Evolutionary conservation across 2,888 invertebrate species (phyloP).

Genomic region (Ptychoptera albimana): DNA sequence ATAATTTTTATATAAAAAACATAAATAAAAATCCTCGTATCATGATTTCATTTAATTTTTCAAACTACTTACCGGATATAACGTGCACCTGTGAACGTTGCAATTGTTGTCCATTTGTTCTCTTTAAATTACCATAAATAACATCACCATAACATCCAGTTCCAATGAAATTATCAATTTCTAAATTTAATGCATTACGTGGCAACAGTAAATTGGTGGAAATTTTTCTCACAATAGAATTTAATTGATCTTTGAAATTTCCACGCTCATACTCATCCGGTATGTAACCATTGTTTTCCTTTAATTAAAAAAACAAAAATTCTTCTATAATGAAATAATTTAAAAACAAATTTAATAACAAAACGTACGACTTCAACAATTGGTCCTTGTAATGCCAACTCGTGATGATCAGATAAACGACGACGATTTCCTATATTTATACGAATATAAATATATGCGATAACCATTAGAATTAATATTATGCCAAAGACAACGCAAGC

Average conservation of each 20-base stretch:
- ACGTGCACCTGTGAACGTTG: constrained; percentile 40
- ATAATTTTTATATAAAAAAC: not conserved
- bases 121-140: constrained; percentile 45
- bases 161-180: constrained; percentile 50
- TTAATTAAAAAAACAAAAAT: constrained; percentile 10
- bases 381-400: constrained; percentile 61
- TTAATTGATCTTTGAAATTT: constrained; percentile 56
- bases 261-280: constrained; percentile 62
- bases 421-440: constrained; percentile 27
- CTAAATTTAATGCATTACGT: constrained; percentile 52
- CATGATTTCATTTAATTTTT: not conserved
- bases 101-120: constrained; percentile 30
- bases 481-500: constrained; percentile 55
- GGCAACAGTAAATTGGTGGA: constrained; percentile 37
- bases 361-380: constrained; percentile 48
- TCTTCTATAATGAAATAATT: constrained; percentile 1
- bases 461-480: constrained; percentile 44
- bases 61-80: constrained; percentile 29
- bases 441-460: constrained; percentile 33
- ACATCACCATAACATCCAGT: constrained; percentile 66
- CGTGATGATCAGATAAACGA: constrained; percentile 42
- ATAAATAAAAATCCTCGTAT: not conserved
- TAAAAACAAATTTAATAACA: constrained; percentile 1
- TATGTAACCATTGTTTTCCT: constrained; percentile 63
- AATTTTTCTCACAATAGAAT: constrained; percentile 42